Evolutionary conservation across 2,113 vertebrate genomes (phyloP).

Genomic region (Rhagologus leucostigma): DNA sequence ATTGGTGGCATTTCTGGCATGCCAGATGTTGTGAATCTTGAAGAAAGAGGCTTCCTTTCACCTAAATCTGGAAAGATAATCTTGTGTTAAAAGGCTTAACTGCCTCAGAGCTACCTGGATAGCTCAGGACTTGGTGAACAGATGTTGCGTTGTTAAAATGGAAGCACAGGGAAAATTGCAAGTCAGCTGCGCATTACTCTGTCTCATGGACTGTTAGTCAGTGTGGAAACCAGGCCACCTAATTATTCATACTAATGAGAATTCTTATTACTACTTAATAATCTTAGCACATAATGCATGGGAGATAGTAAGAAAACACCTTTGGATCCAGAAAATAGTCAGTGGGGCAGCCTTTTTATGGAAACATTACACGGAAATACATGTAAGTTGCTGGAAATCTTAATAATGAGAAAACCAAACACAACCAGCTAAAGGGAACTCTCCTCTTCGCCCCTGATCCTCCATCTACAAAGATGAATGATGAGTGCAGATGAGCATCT

Average conservation of each 20-base stretch:
- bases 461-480: not conserved
- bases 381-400: not conserved
- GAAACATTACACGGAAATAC: not conserved
- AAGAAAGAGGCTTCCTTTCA: not conserved
- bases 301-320: not conserved
- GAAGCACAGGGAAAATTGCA: not conserved
- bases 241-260: not conserved
- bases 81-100: not conserved
- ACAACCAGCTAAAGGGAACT: not conserved
- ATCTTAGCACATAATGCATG: not conserved
- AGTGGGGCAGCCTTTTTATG: not conserved
- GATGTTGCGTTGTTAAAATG: not conserved
- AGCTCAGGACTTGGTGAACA: not conserved
- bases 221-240: not conserved
- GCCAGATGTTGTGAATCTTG: not conserved
- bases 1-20: not conserved
- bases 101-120: not conserved
- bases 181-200: not conserved
- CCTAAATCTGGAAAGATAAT: slow-evolving; percentile 19
- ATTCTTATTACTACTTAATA: not conserved
- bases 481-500: not conserved
- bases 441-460: not conserved
- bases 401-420: not conserved
- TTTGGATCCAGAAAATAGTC: not conserved
- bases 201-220: not conserved